Evolutionary conservation across 2,888 invertebrate genomes (phyloP), one percentile per base, ranked within the genome.

Genomic region (Tanypteryx hageni): DNA sequence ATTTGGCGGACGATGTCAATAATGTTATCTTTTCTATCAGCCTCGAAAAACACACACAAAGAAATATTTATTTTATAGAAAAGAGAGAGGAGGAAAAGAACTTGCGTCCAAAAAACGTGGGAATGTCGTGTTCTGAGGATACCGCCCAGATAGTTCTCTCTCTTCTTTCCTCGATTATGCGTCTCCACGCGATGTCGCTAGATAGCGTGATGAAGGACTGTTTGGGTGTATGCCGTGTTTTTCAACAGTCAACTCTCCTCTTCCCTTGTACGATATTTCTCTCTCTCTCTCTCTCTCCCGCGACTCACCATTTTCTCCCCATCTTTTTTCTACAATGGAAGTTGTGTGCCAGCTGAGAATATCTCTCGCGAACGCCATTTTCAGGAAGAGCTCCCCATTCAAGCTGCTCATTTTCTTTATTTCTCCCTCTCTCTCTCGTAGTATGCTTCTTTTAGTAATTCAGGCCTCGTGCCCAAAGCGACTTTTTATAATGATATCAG

Each of bases 121-220:
- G 86, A 86, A 86, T 86, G 27, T 31, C 86, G 61, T 61, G 86
- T 13, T 31, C 59, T 18, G 31, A 11, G 61, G 27, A 86, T 59
- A 31, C 61, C 61, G 16, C 86, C 86, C 86, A 31, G n/a, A 16
- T 44, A 18, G 1, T 31, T 31, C 11, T 27, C 16, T 11, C 18
- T 27, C 16, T 11, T 5, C 83, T 44, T 9, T 64, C 13, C 61
- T 16, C 4, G 11, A n/a, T 9, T 85, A 22, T 22, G n/a, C 85
- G 7, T 59, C 57, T 86, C 86, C 86, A 86, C 86, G 86, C 86
- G 86, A 86, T 86, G 86, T 22, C 86, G 61, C 22, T 13, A 27
- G 59, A 27, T 86, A 18, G 85, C 85, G 85, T 85, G 86, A 86
- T 86, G 61, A 86, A 59, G 61, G 14, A 14, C 86, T 59, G 86